Evolutionary conservation across 2,888 invertebrate species (phyloP), one percentile per base, ranked within the genome.

Genomic region (Incurvaria masculella): DNA sequence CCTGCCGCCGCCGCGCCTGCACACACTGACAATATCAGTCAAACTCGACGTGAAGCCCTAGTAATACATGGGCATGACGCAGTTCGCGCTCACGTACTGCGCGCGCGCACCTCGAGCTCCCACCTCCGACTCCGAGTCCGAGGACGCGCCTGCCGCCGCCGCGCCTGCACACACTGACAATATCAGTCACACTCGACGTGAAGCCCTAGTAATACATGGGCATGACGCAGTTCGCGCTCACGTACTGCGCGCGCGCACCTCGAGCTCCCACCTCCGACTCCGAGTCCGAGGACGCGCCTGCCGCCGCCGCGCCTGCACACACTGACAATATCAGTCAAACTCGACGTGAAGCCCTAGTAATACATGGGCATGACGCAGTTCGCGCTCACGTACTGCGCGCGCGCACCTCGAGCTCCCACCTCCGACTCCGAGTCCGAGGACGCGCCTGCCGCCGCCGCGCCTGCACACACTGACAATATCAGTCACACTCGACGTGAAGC

Each of bases 331-430:
- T 10, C 8, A 8, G n/a, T n/a, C n/a, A n/a, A n/a, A n/a, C n/a
- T n/a, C n/a, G n/a, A n/a, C n/a, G n/a, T n/a, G n/a, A n/a, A n/a
- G 45, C 95, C 96, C 58, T 91, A 87, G 79, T 95, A 96, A 81
- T 95, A 94, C 60, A 94, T 94, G 78, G 95, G 92, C 62, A 94
- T 90, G 55, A 96, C 94, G 82, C 96, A 97, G 82, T 95, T 95
- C 61, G 95, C 93, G 61, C 91, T 92, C 63, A 97, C 86, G 81
- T 96, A 96, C 72, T 95, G 94, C 56, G 94, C 94, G 59, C 90
- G 83, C 1, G 81, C 83, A 54, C 79, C 80, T 33, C 68, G 72
- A 47, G 68, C 65, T 49, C 69, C 66, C 21, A 62, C 71, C 65
- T 73, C 74, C 58, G 69, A 68, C 56, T 74, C 75, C 51, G 75